These are phyloP conservation scores for Reticulitermes speratus DNA, from an alignment of 1,140 invertebrate species.

Conservation along the genomic window DNA sequence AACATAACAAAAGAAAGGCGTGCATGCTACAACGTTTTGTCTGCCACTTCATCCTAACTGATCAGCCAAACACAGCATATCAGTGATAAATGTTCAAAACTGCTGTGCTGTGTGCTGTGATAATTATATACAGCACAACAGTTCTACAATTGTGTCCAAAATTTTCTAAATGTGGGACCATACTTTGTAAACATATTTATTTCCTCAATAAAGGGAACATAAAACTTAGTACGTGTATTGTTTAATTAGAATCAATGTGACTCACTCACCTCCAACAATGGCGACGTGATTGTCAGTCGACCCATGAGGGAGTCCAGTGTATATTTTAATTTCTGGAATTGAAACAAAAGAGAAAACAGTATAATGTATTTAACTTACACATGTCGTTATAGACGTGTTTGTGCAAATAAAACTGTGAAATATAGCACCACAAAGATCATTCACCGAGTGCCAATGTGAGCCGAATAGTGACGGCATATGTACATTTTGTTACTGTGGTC, in stretches of 20 bases:
- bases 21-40: too few species aligned
- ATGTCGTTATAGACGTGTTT: neutral
- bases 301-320: conserved; percentile 39
- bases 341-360: conserved; percentile 33
- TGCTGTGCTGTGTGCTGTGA: too few species aligned
- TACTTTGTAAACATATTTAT: neutral
- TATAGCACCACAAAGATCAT: neutral
- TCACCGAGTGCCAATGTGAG: neutral
- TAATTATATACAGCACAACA: too few species aligned
- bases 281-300: conserved; percentile 44
- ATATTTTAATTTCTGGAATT: conserved; percentile 42
- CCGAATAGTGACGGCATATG: neutral
- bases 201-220: neutral
- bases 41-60: too few species aligned
- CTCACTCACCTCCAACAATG: conserved; percentile 41
- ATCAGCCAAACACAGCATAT: too few species aligned
- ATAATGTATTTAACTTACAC: neutral
- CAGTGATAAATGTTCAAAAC: too few species aligned
- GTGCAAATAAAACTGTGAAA: neutral
- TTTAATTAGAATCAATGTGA: neutral
- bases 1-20: too few species aligned
- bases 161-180: too few species aligned
- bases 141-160: too few species aligned
- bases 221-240: neutral
- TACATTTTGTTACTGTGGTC: neutral